Conservation (phyloP, 2,113 vertebrate species). For the Anhinga anhinga region DNA sequence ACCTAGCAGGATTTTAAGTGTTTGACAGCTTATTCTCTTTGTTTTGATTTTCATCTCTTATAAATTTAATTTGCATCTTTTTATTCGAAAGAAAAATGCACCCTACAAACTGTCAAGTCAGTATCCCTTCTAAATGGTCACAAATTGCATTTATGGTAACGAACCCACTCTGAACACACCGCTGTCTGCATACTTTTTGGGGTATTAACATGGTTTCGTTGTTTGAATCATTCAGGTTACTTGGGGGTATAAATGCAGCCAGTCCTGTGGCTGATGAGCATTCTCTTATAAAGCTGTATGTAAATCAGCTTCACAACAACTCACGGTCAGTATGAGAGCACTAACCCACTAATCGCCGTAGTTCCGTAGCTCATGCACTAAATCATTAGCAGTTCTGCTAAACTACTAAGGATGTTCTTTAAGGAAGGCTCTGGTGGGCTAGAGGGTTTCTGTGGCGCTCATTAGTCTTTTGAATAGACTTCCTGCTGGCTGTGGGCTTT, state of each 20-base stretch:
- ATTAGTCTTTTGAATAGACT: conserved; percentile 43
- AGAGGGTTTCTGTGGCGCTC: conserved; percentile 19
- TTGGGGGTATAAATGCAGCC: conserved; percentile 71
- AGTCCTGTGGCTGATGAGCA: conserved; percentile 77
- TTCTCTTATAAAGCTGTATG: conserved; percentile 78
- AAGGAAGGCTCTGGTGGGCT: neutral
- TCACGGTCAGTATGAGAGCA: conserved; percentile 75
- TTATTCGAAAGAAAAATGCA: neutral
- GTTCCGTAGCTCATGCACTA: conserved; percentile 52
- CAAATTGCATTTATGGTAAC: neutral
- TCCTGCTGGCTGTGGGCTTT: conserved; percentile 35
- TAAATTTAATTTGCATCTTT: neutral
- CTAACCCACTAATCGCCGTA: conserved; percentile 62
- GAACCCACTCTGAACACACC: conserved; percentile 39
- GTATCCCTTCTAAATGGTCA: conserved; percentile 40
- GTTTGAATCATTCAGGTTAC: conserved; percentile 77
- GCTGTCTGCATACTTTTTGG: conserved; percentile 15
- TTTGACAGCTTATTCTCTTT: neutral
- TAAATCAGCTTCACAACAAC: conserved; percentile 75
- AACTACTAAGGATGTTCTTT: conserved; percentile 39
- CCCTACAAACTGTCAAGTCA: neutral
- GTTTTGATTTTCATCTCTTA: neutral
- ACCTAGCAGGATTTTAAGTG: neutral
- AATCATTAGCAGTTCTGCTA: conserved; percentile 9
- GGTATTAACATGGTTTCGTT: conserved; percentile 70